A percentile compares a stretch with the other conserved stretches of the same genome.
Conservation (phyloP, 2,113 vertebrate genomes). For the Indicator indicator region DNA sequence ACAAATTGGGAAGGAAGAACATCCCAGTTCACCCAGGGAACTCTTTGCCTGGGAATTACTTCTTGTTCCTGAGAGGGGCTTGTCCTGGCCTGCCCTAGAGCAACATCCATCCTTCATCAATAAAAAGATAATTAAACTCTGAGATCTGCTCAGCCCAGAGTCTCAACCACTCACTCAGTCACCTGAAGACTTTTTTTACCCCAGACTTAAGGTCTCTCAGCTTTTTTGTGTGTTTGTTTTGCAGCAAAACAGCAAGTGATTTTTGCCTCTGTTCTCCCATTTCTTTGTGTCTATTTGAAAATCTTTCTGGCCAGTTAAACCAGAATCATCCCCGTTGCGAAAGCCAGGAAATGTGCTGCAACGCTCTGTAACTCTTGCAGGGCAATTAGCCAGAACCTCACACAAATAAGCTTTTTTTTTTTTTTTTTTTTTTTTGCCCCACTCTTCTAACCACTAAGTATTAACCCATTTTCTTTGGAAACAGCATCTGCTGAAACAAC, state of each 20-base stretch:
- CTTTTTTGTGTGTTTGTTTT: neutral
- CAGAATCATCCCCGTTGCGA: slow-evolving; percentile 41
- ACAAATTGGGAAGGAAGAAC: neutral
- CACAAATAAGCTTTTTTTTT: slow-evolving; percentile 48
- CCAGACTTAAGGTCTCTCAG: neutral
- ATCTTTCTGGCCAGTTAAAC: slow-evolving; percentile 60
- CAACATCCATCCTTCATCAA: neutral
- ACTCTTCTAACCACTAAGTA: slow-evolving; percentile 29
- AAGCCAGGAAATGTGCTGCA: slow-evolving; percentile 68
- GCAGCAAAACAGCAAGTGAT: neutral
- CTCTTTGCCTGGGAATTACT: neutral
- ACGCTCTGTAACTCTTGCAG: slow-evolving; percentile 36
- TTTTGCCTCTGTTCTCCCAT: neutral
- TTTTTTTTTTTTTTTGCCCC: slow-evolving; percentile 33
- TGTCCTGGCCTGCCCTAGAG: neutral
- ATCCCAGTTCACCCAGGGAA: neutral
- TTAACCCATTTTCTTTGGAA: slow-evolving; percentile 62
- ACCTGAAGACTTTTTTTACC: neutral
- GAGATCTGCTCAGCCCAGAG: neutral
- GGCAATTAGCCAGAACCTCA: slow-evolving; percentile 55
- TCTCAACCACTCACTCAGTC: neutral
- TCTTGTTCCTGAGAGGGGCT: neutral
- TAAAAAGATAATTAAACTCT: neutral
- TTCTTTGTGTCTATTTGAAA: neutral
- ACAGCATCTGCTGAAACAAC: slow-evolving; percentile 50